Base-by-base conservation (phyloP, 2,113 vertebrate species). In the Ceyx cyanopectus region DNA sequence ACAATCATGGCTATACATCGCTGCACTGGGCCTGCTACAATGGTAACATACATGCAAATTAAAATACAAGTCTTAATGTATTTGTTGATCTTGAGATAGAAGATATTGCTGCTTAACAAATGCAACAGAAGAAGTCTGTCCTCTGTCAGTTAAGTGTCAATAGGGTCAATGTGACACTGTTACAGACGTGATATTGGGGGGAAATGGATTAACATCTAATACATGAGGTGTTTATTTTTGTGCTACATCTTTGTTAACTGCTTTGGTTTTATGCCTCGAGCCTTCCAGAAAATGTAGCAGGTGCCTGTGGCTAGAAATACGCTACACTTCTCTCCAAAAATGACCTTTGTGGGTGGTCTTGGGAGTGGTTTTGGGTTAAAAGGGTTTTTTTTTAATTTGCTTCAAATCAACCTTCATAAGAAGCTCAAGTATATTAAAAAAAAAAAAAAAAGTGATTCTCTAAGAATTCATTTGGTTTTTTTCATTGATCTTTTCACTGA, bases 1-100 rank as follows among this genome's bases (percentile, higher is more conserved):
- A 99, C 98, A 99, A 98, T 98, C 98, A 99, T 9, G 99, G 99
- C 97, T 99, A 99, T 62, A 99, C 99, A 27, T 99, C 99, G 20
- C 98, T 99, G 91, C 99, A 99, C 74, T 99, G 99, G 99, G 99
- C 99, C 96, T 99, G 99, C 97, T 99, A 99, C 90, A 99, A 99
- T 62, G 99, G 99, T 99, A 98, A 97, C 26, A 29, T 2, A n/a
- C 19, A 3, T 40, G 26, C 17, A 13, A 69, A 20, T 26, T 46
- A 2, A 82, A 72, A 65, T 13, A 12, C 19, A 21, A 7, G 27
- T 67, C 51, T 51, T 2, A 14, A 74, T 7, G 12, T 5, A 0
- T 34, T 34, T n/a, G 9, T 23, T 85, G 26, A 2, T 65, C 4
- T 0, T 7, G 63, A 67, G n/a, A 13, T 3, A 53, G 45, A 61